Evolutionary conservation across 2,113 vertebrate genomes (phyloP), one percentile per base, ranked within the genome.

Genomic region (Ardeotis arabs): DNA sequence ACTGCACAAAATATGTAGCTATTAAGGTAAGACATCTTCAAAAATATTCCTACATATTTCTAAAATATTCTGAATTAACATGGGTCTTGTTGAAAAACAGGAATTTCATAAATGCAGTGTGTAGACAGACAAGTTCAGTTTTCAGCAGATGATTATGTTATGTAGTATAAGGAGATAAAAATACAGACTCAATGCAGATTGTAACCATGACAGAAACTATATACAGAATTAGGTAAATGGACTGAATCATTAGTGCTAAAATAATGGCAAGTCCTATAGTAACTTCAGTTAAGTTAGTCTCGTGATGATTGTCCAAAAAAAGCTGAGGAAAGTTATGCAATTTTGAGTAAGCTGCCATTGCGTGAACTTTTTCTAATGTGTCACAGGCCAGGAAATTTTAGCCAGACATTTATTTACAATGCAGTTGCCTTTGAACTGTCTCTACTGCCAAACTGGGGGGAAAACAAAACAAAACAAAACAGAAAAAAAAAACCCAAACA

Each of bases 371-470:
- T 73, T 73, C 49, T 77, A 8, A 52, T 45, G 52, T 74, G 35
- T 83, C 16, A 2, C 63, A 67, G 79, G 44, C 64, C 60, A 64
- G 79, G 52, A 93, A 80, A 78, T 84, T 76, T 88, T 90, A 74
- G 85, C 90, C 83, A 86, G 68, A 27, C 85, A n/a, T 75, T 93
- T 92, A 75, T 93, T 95, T 93, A 93, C 63, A 45, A 21, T 66
- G 41, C 67, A 86, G n/a, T 88, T 93, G 82, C 88, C 75, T 92
- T 90, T 93, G 67, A 92, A 89, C 73, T 75, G 55, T 50, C 63
- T 84, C 39, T 58, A 63, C 62, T 93, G 35, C 64, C 59, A 92
- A 90, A 90, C 39, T 53, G 4, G 31, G 69, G 50, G 55, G 6
- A 9, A 63, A 37, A 35, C 13, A 18, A 7, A 66, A 52, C 35